Percentiles rank a stretch among this genome's conserved stretches.
Evolutionary conservation across 2,888 invertebrate species (phyloP).

Genomic region (Podotricha telesiphe): DNA sequence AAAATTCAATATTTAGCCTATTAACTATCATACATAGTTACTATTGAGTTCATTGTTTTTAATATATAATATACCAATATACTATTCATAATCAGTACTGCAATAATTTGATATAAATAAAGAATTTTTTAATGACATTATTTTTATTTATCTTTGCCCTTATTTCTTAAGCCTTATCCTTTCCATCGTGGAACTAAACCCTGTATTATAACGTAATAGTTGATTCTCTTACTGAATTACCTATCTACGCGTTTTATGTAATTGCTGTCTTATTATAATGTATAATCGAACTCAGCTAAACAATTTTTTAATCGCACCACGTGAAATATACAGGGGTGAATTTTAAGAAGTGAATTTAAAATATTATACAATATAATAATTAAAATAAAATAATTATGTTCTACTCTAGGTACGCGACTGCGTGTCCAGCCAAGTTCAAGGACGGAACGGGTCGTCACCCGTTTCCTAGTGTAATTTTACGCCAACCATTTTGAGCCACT

Average conservation of each 20-base stretch:
- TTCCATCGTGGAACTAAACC: too few species aligned
- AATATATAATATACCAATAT: slow-evolving; percentile 45
- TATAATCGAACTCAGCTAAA: slow-evolving; percentile 28
- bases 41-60: not conserved
- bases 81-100: slow-evolving; percentile 55
- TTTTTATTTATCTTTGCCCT: slow-evolving; percentile 32
- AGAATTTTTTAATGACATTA: slow-evolving; percentile 50
- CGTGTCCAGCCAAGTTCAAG: too few species aligned
- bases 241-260: slow-evolving; percentile 4
- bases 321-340: slow-evolving; percentile 48
- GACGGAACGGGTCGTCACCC: too few species aligned
- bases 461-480: too few species aligned
- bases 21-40: not conserved
- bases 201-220: too few species aligned
- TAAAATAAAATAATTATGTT: too few species aligned
- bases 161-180: too few species aligned
- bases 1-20: not conserved
- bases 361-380: not conserved
- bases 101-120: slow-evolving; percentile 65
- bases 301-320: slow-evolving; percentile 45
- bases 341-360: slow-evolving; percentile 11
- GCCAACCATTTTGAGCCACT: too few species aligned
- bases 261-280: slow-evolving; percentile 17
- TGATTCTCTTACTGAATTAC: too few species aligned
- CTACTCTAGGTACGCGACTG: too few species aligned